A percentile compares a stretch with the other conserved stretches of the same genome.
Evolutionary conservation across 1,140 invertebrate species (phyloP).

Genomic region (Drosophila pruinosa): DNA sequence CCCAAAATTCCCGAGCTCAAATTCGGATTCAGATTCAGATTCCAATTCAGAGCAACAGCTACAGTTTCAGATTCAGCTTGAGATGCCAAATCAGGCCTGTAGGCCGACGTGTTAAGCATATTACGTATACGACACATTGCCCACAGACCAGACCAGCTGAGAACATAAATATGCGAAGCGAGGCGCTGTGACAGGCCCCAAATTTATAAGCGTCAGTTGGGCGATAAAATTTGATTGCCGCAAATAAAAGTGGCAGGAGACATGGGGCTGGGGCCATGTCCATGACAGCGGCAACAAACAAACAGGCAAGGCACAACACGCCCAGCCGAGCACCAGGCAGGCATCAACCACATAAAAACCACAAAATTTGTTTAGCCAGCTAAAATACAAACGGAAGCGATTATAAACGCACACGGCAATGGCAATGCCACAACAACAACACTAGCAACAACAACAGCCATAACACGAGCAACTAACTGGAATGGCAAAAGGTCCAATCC

Average conservation of each 20-base stretch:
- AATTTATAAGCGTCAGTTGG: slow-evolving; percentile 76
- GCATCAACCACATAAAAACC: slow-evolving; percentile 16
- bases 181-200: slow-evolving; percentile 51
- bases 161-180: slow-evolving; percentile 61
- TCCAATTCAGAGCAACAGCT: not conserved
- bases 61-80: not conserved
- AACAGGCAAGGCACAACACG: not conserved
- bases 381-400: slow-evolving; percentile 29
- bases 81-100: slow-evolving; percentile 7
- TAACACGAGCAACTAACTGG: not conserved
- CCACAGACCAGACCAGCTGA: not conserved
- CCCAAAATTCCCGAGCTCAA: not conserved
- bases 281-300: slow-evolving; percentile 10
- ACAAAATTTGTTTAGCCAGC: slow-evolving; percentile 39
- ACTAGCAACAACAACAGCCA: not conserved
- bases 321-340: not conserved
- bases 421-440: not conserved
- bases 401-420: slow-evolving; percentile 18
- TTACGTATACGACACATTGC: slow-evolving; percentile 58
- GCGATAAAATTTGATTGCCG: slow-evolving; percentile 74
- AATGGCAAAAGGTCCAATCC: not conserved
- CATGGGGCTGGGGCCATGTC: not conserved
- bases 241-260: slow-evolving; percentile 52
- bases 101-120: slow-evolving; percentile 64
- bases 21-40: not conserved